These are phyloP conservation scores for Andrena fulva DNA, from an alignment of 2,888 invertebrate species.

Conservation along the genomic window DNA sequence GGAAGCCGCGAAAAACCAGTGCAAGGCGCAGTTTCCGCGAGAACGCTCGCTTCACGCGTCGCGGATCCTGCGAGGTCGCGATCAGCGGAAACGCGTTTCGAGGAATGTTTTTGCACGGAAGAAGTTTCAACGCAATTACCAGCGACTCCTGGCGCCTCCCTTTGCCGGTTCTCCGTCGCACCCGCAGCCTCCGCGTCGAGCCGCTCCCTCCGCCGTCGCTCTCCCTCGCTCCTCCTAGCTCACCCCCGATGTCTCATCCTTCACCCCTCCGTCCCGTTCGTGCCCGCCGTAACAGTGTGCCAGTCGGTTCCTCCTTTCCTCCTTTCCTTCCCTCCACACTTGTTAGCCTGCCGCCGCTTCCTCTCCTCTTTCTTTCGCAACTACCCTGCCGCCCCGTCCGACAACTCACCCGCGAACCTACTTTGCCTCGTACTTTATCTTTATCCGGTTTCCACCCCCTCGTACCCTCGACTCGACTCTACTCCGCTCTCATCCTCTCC, in stretches of 20 bases:
- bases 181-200: conserved; percentile 37
- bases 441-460: conserved; percentile 70
- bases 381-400: conserved; percentile 42
- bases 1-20: neutral
- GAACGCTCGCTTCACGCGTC: neutral
- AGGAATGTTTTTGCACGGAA: conserved; percentile 80
- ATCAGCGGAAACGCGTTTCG: conserved; percentile 75
- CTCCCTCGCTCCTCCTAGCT: conserved; percentile 29
- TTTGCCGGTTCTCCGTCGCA: conserved; percentile 26
- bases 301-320: conserved; percentile 27
- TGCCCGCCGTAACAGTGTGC: conserved; percentile 22
- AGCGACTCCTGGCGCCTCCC: conserved; percentile 80
- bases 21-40: neutral
- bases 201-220: neutral
- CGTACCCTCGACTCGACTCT: conserved; percentile 33
- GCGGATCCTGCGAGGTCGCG: conserved; percentile 24
- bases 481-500: conserved; percentile 44
- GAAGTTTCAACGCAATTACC: conserved; percentile 84
- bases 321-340: conserved; percentile 29
- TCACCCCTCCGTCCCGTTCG: conserved; percentile 11
- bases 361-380: conserved; percentile 24
- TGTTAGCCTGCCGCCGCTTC: conserved; percentile 29
- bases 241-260: conserved; percentile 40
- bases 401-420: conserved; percentile 74
- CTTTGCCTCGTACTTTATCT: conserved; percentile 79